Evolutionary conservation across 2,797 vertebrate genomes (phyloP).

Genomic region (Muscicapa striata): DNA sequence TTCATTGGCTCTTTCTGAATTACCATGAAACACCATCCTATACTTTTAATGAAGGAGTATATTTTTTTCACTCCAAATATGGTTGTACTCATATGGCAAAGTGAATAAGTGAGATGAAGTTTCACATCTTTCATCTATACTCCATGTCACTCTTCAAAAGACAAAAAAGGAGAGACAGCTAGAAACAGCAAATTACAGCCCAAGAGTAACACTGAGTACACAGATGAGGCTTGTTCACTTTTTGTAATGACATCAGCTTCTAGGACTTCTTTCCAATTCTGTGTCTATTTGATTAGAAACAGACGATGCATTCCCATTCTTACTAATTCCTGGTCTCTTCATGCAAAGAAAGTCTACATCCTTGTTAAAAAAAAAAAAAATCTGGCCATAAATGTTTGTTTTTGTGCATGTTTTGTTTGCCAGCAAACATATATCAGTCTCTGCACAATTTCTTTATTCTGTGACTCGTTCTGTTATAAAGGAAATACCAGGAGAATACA

Average conservation of each 20-base stretch:
- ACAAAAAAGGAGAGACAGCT: not conserved
- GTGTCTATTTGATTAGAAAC: constrained; percentile 31
- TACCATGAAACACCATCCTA: not conserved
- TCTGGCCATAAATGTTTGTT: not conserved
- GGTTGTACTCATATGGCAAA: not conserved
- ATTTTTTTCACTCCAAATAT: not conserved
- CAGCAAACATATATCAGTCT: not conserved
- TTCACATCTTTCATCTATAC: not conserved
- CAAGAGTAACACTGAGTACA: not conserved
- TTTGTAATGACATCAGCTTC: not conserved
- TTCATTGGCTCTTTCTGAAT: not conserved
- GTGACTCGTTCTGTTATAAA: not conserved
- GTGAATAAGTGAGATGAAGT: not conserved
- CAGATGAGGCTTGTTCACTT: not conserved
- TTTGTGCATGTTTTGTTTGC: not conserved
- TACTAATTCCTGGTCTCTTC: not conserved
- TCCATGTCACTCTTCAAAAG: not conserved
- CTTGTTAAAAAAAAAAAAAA: not conserved
- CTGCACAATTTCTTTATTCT: not conserved
- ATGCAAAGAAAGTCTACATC: not conserved
- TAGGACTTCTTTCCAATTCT: not conserved
- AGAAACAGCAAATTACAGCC: not conserved
- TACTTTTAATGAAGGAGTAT: not conserved
- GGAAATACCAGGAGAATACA: not conserved
- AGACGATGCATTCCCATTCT: not conserved